Evolutionary conservation across 2,113 vertebrate genomes (phyloP), one percentile per base, ranked within the genome.

Genomic region (Carettochelys insculpta): DNA sequence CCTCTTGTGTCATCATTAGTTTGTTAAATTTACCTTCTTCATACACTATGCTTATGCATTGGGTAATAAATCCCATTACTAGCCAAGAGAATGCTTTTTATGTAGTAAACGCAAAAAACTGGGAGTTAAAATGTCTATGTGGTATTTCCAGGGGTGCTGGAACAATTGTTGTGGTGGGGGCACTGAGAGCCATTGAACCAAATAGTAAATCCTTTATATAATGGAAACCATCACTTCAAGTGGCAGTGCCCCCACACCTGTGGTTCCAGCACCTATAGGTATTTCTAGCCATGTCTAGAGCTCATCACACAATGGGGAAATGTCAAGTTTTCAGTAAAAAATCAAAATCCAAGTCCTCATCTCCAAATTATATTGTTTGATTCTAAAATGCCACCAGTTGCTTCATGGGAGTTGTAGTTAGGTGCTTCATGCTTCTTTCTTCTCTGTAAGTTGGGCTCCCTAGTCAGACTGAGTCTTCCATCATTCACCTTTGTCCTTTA

Each of bases 1-100:
- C 4, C 0, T 53, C 10, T 51, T n/a, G 51, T 65, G 29, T 4
- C 1, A 8, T 12, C 38, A 0, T 9, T 71, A 6, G 19, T 41
- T 22, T 22, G 3, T 16, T 34, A 82, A 52, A n/a, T 0, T 8
- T 25, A 34, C 48, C 41, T 54, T 11, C 19, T 5, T 3, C 1
- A 34, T 53, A 41, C n/a, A 2, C 3, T 5, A 3, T 31, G 17
- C 25, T 31, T 41, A 29, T 58, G 41, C 27, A 41, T 34, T 81
- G 45, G 12, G 45, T 58, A 47, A 56, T 45, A 45, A 20, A 22
- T 31, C 31, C 41, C 29, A 12, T 47, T 20, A 8, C 9, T 29
- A 58, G 53, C 17, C 53, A 34, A 31, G 22, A 12, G 53, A 16
- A 24, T 68, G n/a, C n/a, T 68, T 68, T 68, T 38, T 38, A 68